Percentiles rank a stretch among this genome's conserved stretches.
Evolutionary conservation across 2,888 invertebrate species (phyloP).

Genomic region (Pandemis cinnamomeana): DNA sequence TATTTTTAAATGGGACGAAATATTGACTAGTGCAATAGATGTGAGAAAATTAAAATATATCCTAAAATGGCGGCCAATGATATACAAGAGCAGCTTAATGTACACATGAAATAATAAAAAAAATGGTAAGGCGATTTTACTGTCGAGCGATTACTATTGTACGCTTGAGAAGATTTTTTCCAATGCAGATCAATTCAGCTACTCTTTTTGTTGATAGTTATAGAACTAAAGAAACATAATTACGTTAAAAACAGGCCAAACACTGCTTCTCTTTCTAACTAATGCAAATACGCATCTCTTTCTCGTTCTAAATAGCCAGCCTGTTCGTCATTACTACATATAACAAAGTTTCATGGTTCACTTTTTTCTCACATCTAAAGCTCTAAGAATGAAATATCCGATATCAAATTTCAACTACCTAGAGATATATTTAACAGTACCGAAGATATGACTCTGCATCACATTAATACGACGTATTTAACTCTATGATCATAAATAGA

Average conservation of each 20-base stretch:
- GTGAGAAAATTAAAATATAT: slow-evolving; percentile 5
- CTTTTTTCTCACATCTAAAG: slow-evolving; percentile 18
- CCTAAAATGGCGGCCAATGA: too few relatives aligned
- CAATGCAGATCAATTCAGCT: too few relatives aligned
- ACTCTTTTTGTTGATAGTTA: too few relatives aligned
- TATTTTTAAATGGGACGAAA: slow-evolving; percentile 15
- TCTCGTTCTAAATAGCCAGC: too few relatives aligned
- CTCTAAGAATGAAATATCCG: slow-evolving; percentile 37
- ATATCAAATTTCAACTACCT: slow-evolving; percentile 41
- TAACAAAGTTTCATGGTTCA: background rate
- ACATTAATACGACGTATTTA: slow-evolving; percentile 48
- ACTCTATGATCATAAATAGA: slow-evolving; percentile 32
- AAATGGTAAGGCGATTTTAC: too few relatives aligned
- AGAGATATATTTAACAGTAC: slow-evolving; percentile 43
- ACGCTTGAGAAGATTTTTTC: too few relatives aligned
- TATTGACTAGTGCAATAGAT: slow-evolving; percentile 15
- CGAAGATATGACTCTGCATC: slow-evolving; percentile 62
- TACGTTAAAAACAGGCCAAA: too few relatives aligned
- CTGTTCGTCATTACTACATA: background rate
- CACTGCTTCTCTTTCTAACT: background rate
- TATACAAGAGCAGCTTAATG: too few relatives aligned
- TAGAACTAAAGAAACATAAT: too few relatives aligned
- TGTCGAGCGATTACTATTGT: too few relatives aligned
- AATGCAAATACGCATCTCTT: too few relatives aligned
- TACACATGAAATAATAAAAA: too few relatives aligned